Percentiles rank a stretch among this genome's conserved stretches.
phyloP scores from a whole-genome alignment of 2,888 invertebrate genomes.

The Ormyrus nitidulus region DNA sequence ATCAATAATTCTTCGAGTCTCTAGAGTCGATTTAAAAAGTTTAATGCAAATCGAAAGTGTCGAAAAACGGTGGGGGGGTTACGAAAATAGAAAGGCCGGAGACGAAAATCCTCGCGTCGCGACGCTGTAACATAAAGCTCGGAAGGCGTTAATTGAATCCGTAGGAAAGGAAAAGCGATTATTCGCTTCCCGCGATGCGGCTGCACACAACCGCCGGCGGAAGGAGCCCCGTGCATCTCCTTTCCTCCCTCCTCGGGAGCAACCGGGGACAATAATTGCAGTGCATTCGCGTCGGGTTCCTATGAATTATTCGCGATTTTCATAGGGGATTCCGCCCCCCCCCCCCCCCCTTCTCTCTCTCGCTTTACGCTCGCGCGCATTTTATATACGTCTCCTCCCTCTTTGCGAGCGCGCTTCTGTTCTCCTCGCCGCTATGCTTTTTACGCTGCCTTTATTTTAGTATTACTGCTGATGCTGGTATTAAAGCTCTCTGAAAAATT shows the following conservation, averaged over 20 bases:
- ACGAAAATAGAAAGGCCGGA: background rate
- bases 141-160: slow-evolving; percentile 36
- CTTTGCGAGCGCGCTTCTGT: background rate
- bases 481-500: too few species aligned
- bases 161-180: slow-evolving; percentile 41
- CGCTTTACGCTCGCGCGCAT: slow-evolving; percentile 54
- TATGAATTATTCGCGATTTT: slow-evolving; percentile 47
- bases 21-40: too few species aligned
- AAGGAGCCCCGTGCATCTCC: background rate
- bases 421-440: background rate
- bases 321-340: slow-evolving; percentile 1
- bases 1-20: background rate
- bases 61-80: background rate
- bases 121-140: background rate
- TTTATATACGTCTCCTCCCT: slow-evolving; percentile 8
- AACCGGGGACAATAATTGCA: slow-evolving; percentile 15
- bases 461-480: background rate
- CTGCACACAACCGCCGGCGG: background rate
- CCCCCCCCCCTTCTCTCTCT: background rate
- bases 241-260: too few species aligned
- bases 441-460: background rate
- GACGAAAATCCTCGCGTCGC: background rate
- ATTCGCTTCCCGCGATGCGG: background rate
- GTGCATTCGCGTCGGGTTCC: slow-evolving; percentile 29
- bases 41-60: background rate